A percentile compares a stretch with the other conserved stretches of the same genome.
phyloP scores from a whole-genome alignment of 1,140 invertebrate species.

The Mya arenaria region DNA sequence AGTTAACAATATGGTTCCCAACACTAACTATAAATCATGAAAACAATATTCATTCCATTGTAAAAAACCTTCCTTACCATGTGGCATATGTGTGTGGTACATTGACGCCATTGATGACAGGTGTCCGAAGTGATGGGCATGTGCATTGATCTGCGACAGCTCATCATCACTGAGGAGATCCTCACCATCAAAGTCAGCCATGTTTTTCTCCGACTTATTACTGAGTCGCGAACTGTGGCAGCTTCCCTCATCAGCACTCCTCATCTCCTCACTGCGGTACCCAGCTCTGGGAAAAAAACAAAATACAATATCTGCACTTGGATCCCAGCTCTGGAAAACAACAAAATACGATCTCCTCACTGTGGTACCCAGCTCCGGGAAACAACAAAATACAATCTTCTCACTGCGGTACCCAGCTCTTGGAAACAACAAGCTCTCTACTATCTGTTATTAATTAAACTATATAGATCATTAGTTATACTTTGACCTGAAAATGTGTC shows the following conservation, averaged over 20 bases:
- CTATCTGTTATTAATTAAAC: too few species aligned
- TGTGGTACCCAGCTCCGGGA: conserved; percentile 65
- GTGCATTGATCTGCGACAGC: conserved; percentile 86
- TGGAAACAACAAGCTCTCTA: too few species aligned
- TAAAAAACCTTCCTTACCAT: conserved; percentile 50
- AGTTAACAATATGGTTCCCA: too few species aligned
- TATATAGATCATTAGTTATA: too few species aligned
- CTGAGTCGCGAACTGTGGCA: conserved; percentile 91
- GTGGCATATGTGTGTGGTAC: conserved; percentile 76
- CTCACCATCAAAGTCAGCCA: conserved; percentile 97
- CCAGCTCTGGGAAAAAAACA: too few species aligned
- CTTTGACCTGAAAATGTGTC: too few species aligned
- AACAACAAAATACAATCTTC: not conserved
- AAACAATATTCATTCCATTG: too few species aligned
- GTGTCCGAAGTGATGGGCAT: conserved; percentile 78
- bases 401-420: too few species aligned
- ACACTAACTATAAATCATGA: too few species aligned
- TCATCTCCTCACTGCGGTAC: conserved; percentile 84
- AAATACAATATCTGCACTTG: too few species aligned
- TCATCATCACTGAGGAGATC: conserved; percentile 92
- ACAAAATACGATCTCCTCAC: too few species aligned
- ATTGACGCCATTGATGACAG: conserved; percentile 79
- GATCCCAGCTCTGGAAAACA: too few species aligned
- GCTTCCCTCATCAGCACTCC: conserved; percentile 82
- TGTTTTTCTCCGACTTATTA: conserved; percentile 96